Base-by-base conservation (phyloP, 2,888 invertebrate species). In the Cactoblastis cactorum region DNA sequence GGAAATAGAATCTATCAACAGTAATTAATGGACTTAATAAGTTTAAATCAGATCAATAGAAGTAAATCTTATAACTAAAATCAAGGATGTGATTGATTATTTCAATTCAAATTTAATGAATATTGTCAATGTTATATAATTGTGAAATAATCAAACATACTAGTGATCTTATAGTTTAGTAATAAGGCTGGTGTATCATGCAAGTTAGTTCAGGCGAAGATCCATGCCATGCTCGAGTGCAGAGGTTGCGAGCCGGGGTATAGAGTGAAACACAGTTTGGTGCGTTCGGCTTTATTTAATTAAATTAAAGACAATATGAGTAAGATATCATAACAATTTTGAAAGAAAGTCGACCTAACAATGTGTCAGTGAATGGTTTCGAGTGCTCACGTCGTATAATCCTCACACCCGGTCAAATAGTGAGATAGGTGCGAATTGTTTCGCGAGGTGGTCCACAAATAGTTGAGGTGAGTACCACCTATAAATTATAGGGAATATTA, bases 261-360 rank as follows among this genome's bases (percentile, higher is more conserved):
- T 82, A 84, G 79, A 89, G 88, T 89, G 88, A 89, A 89, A 89
- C 88, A 88, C 88, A 84, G 74, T 87, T 89, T 77, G 71, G 87
- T 89, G 88, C 88, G 74, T 71, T 79, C 76, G 77, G 77, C 77
- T 89, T 89, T 89, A 89, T 89, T 89, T 61, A 78, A 71, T 79
- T 81, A 72, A 75, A 73, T 64, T 57, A 69, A 76, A 79, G 69
- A 82, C 74, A 73, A 75, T 74, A 64, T 69, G 67, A 73, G 68
- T 71, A 71, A 74, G 61, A 80, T 62, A 65, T 72, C 74, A 62
- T 41, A 28, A 80, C 77, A 85, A 74, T 77, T 79, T 73, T 63
- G 74, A 77, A 79, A 74, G 72, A 74, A 69, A 67, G 66, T 71
- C 56, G 62, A 67, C 66, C 71, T 68, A 71, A 69, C 70, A 71